Evolutionary conservation across 2,797 vertebrate species (phyloP), one percentile per base, ranked within the genome.

Genomic region (Protosalanx chinensis): DNA sequence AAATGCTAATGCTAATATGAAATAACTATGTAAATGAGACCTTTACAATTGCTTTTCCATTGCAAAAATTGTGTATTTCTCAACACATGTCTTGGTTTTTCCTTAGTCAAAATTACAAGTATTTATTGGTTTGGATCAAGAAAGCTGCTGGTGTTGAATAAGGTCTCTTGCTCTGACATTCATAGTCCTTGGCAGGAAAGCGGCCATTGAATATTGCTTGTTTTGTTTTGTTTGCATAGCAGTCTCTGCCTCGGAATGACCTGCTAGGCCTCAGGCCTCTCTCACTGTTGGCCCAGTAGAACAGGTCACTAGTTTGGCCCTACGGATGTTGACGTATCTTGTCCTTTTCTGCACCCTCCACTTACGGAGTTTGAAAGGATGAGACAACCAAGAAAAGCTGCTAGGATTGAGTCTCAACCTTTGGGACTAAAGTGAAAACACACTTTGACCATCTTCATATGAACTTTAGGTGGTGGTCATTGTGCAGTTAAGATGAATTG

Each of bases 1-100:
- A 85, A 84, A 79, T 81, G 82, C 88, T 74, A 72, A 86, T 82
- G 78, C 6, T 56, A 56, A 84, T 87, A 66, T 81, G 74, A 86
- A 81, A 76, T 57, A 51, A 76, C 68, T 69, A 81, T 84, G 76
- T 81, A 78, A 77, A 74, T 81, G 78, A 82, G 71, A 86, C 79
- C 46, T 68, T 51, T 62, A 67, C 71, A 61, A n/a, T 78, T 81
- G 77, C 81, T 88, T 90, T 86, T 84, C 85, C 68, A 77, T 27
- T 82, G 76, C 79, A 41, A 73, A 87, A 87, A 51, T 30, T 51
- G 37, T 64, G 59, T 64, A 46, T 73, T 46, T 71, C 57, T 70
- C 64, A 74, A 23, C 29, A 46, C 20, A 30, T 6, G 65, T 6
- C 49, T 30, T 29, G 13, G 15, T 51, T 27, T 23, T 15, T 46